These are phyloP conservation scores for Vollenhovia emeryi DNA, from an alignment of 1,140 invertebrate species.

Conservation along the genomic window DNA sequence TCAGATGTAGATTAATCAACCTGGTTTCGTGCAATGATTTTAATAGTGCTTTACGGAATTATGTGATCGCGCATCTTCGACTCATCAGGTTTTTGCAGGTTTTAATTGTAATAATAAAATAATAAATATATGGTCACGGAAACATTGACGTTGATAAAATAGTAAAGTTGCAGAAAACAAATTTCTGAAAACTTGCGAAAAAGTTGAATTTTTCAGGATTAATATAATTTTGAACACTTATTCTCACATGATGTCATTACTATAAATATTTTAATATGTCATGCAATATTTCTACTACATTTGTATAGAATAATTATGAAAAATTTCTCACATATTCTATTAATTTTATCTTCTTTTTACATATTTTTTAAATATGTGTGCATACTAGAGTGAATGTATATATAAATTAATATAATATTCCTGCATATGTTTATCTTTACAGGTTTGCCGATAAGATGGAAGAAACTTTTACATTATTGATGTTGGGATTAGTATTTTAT, in stretches of 20 bases:
- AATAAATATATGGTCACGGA: too few relatives aligned
- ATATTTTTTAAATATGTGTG: not conserved
- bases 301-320: not conserved
- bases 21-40: not conserved
- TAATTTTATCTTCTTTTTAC: not conserved
- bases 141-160: too few relatives aligned
- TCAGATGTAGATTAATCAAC: not conserved
- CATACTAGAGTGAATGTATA: not conserved
- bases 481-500: constrained; percentile 4
- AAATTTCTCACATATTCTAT: not conserved
- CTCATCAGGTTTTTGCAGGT: not conserved
- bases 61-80: not conserved
- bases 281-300: not conserved
- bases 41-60: not conserved
- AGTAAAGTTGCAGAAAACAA: too few relatives aligned
- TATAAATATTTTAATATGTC: too few relatives aligned
- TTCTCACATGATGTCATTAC: not conserved
- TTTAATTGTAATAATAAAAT: not conserved
- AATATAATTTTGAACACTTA: not conserved
- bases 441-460: not conserved
- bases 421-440: not conserved
- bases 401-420: too few relatives aligned
- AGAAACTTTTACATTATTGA: not conserved
- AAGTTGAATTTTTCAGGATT: too few relatives aligned
- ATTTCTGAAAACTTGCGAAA: too few relatives aligned